Percentiles rank a stretch among this genome's conserved stretches.
phyloP scores from a whole-genome alignment of 2,888 invertebrate species.

The Epinotia demarniana region DNA sequence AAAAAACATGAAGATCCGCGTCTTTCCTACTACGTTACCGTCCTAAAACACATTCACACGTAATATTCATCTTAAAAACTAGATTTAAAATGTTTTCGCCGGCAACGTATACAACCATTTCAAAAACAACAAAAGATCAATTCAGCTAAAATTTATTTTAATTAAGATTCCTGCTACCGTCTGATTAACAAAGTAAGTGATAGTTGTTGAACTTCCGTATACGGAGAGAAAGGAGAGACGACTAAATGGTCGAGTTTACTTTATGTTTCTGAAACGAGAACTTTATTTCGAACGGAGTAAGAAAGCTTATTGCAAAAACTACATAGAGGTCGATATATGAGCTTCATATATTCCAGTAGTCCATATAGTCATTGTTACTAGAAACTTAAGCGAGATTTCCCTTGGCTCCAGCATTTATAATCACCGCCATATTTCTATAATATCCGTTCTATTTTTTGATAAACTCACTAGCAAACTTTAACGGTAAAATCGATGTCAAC shows the following conservation, averaged over 20 bases:
- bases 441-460: slow-evolving; percentile 59
- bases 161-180: slow-evolving; percentile 33
- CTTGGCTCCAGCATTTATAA: slow-evolving; percentile 70
- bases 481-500: slow-evolving; percentile 2
- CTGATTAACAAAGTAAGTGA: slow-evolving; percentile 47
- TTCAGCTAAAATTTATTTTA: slow-evolving; percentile 8
- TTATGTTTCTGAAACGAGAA: background rate
- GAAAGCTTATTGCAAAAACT: slow-evolving; percentile 8
- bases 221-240: slow-evolving; percentile 43
- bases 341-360: slow-evolving; percentile 51
- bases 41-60: background rate
- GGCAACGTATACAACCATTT: slow-evolving; percentile 5
- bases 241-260: slow-evolving; percentile 15
- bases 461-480: slow-evolving; percentile 50
- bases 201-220: slow-evolving; percentile 62
- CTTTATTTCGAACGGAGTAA: slow-evolving; percentile 1
- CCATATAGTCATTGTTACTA: slow-evolving; percentile 67
- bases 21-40: background rate
- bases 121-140: slow-evolving; percentile 15
- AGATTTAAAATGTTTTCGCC: background rate
- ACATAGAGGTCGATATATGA: background rate
- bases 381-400: slow-evolving; percentile 77
- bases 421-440: slow-evolving; percentile 70
- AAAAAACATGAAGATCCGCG: too few relatives aligned
- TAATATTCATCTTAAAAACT: background rate